These are phyloP conservation scores for Dufourea novaeangliae DNA, from an alignment of 1,140 invertebrate genomes.

Conservation along the genomic window DNA sequence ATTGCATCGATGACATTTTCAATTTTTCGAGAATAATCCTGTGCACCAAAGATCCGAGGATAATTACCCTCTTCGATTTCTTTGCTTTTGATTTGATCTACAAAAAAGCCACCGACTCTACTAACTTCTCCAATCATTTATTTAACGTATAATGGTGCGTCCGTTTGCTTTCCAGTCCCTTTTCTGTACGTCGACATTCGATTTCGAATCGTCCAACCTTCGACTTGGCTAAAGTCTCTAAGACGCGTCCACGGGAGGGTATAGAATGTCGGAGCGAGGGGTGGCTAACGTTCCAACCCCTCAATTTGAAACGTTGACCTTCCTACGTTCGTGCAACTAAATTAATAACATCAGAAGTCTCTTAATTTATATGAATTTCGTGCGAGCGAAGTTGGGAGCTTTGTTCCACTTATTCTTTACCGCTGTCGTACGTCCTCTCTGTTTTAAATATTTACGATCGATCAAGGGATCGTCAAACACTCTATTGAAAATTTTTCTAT, in stretches of 20 bases:
- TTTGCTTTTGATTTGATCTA: not conserved
- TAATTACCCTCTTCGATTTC: slow-evolving; percentile 23
- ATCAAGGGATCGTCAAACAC: no score
- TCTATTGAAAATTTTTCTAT: no score
- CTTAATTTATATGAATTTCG: no score
- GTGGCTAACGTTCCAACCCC: not conserved
- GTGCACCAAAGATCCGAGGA: not conserved
- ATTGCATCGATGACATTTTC: not conserved
- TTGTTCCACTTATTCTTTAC: no score
- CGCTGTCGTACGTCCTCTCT: no score
- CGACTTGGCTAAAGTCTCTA: not conserved
- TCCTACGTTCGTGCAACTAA: not conserved
- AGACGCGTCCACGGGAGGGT: not conserved
- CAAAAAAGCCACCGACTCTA: slow-evolving; percentile 3
- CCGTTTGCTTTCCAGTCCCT: slow-evolving; percentile 19
- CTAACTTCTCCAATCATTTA: slow-evolving; percentile 48
- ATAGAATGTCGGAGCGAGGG: slow-evolving; percentile 1
- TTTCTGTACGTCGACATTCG: slow-evolving; percentile 1
- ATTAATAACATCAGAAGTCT: no score
- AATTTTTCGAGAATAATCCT: not conserved
- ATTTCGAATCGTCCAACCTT: not conserved
- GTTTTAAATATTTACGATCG: no score
- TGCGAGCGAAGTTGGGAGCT: no score
- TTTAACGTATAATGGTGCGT: slow-evolving; percentile 54
- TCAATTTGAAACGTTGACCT: not conserved